These are phyloP conservation scores for Dione vanillae DNA, from an alignment of 2,888 invertebrate genomes.

Conservation along the genomic window DNA sequence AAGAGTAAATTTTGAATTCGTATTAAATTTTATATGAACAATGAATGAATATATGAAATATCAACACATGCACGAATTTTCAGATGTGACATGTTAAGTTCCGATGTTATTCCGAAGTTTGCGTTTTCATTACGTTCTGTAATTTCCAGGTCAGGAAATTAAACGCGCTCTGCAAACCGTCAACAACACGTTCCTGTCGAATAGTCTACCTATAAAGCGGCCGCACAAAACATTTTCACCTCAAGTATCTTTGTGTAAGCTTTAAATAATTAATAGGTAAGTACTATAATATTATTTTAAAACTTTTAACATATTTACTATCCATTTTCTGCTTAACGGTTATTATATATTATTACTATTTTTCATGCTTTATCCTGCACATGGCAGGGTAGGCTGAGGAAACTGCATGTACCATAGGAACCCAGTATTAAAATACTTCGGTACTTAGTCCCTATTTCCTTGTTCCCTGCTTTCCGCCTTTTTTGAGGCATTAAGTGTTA, in stretches of 20 bases:
- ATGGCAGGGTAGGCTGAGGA: no score
- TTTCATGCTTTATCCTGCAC: no score
- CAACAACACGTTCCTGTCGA: conserved; percentile 48
- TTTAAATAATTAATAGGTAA: conserved; percentile 9
- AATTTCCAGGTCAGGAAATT: conserved; percentile 76
- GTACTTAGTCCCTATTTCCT: no score
- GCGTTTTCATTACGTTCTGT: conserved; percentile 68
- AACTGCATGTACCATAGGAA: no score
- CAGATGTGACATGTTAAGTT: conserved; percentile 51
- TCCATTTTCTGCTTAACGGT: no score
- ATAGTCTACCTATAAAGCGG: conserved; percentile 18
- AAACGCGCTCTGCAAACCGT: conserved; percentile 57
- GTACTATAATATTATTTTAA: neutral
- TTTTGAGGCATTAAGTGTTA: no score
- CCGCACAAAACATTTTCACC: conserved; percentile 9
- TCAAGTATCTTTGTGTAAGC: neutral
- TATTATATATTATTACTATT: no score
- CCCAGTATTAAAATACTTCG: no score
- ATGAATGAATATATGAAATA: no score
- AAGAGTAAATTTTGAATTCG: neutral
- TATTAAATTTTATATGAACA: neutral
- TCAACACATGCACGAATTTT: conserved; percentile 14
- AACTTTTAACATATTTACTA: no score
- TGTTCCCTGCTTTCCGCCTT: no score
- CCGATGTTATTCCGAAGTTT: conserved; percentile 57